A percentile compares a stretch with the other conserved stretches of the same genome.
These are phyloP conservation scores for Erinaceus europaeus DNA, from an alignment of 2,113 vertebrate genomes.

Conservation along the genomic window DNA sequence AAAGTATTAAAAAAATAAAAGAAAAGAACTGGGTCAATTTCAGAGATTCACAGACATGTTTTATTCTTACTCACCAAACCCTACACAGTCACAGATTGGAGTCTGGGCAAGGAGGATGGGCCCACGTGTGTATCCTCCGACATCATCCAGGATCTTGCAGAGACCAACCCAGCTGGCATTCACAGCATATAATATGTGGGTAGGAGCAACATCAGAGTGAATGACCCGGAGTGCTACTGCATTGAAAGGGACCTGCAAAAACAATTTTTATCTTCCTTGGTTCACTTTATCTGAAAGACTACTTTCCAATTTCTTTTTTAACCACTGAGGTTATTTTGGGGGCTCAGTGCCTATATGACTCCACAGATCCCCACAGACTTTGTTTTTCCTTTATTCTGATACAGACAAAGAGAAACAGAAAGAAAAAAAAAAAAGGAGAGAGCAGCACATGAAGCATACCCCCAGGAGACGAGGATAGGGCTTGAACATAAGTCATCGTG, in stretches of 20 bases:
- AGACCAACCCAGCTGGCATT: slow-evolving; percentile 93
- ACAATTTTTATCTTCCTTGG: background rate
- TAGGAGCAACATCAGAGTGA: slow-evolving; percentile 89
- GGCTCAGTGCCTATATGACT: too few species aligned
- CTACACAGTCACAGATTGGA: slow-evolving; percentile 92
- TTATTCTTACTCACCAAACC: slow-evolving; percentile 86
- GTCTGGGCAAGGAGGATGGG: slow-evolving; percentile 90
- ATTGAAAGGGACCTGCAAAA: slow-evolving; percentile 87
- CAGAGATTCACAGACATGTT: fast-evolving
- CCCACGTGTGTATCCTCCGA: slow-evolving; percentile 78
- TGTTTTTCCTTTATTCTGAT: too few species aligned
- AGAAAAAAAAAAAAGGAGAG: too few species aligned
- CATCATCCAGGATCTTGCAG: slow-evolving; percentile 88
- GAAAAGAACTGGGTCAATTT: background rate
- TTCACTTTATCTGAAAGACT: fast-evolving
- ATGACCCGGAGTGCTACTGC: slow-evolving; percentile 88
- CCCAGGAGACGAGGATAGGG: too few species aligned
- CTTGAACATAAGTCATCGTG: too few species aligned
- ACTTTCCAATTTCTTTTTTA: too few species aligned
- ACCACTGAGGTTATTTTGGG: too few species aligned
- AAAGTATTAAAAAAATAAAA: too few species aligned
- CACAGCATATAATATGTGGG: slow-evolving; percentile 89
- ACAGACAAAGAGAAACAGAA: too few species aligned
- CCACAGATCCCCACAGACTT: too few species aligned
- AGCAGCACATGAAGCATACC: too few species aligned